A percentile compares a stretch with the other conserved stretches of the same genome.
phyloP scores from a whole-genome alignment of 2,888 invertebrate species.

The Melangyna quadrimaculata region DNA sequence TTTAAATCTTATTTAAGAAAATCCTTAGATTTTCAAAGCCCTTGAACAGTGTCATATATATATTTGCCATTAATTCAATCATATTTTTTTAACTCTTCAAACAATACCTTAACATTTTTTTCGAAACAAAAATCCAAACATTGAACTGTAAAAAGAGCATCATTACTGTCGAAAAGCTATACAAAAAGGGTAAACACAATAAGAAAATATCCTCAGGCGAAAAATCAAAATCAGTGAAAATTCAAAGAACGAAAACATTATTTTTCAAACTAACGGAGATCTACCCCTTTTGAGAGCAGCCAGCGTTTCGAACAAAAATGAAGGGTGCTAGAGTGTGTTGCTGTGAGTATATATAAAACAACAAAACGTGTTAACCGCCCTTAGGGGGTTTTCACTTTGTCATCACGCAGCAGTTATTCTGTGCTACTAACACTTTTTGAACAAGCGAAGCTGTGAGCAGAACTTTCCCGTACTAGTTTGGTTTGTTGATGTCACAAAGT shows the following conservation, averaged over 20 bases:
- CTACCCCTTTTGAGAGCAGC: slow-evolving; percentile 21
- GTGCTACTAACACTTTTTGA: slow-evolving; percentile 34
- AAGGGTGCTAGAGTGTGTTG: slow-evolving; percentile 66
- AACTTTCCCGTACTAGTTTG: slow-evolving; percentile 50
- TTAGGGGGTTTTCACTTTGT: slow-evolving; percentile 36
- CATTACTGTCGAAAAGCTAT: slow-evolving; percentile 16
- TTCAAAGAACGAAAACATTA: slow-evolving; percentile 38
- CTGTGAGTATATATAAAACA: neutral
- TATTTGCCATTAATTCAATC: neutral
- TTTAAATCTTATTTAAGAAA: too few relatives aligned
- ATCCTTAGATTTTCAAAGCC: too few relatives aligned
- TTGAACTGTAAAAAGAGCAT: slow-evolving; percentile 60
- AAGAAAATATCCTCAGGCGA: slow-evolving; percentile 48
- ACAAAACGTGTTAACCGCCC: slow-evolving; percentile 35
- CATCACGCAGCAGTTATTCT: slow-evolving; percentile 1
- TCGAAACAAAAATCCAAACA: neutral
- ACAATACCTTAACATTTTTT: neutral
- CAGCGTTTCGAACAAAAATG: slow-evolving; percentile 23
- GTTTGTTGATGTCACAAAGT: slow-evolving; percentile 39
- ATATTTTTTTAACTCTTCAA: neutral
- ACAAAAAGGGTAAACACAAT: slow-evolving; percentile 37
- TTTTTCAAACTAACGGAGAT: slow-evolving; percentile 11
- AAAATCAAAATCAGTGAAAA: slow-evolving; percentile 66
- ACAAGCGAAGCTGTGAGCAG: slow-evolving; percentile 12
- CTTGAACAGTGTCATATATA: too few relatives aligned